A percentile compares a stretch with the other conserved stretches of the same genome.
phyloP scores from a whole-genome alignment of 2,797 vertebrate genomes.

The Anas bahamensis region DNA sequence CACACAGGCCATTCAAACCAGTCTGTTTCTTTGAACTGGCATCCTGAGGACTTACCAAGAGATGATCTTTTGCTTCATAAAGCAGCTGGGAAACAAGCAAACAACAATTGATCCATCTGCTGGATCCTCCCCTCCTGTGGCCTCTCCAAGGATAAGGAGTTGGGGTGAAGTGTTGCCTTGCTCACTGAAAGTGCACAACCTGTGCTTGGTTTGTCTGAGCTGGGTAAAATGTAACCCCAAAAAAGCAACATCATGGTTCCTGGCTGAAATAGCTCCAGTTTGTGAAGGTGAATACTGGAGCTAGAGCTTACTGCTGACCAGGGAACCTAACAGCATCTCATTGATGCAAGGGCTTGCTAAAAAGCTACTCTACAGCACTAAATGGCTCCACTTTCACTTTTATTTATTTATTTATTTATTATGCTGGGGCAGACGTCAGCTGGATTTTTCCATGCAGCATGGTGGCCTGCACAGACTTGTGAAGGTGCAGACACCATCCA shows the following conservation, averaged over 20 bases:
- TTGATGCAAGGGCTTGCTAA: not conserved
- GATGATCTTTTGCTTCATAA: not conserved
- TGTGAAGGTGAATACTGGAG: not conserved
- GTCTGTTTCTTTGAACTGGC: not conserved
- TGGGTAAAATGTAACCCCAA: not conserved
- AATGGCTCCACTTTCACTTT: not conserved
- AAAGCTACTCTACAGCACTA: not conserved
- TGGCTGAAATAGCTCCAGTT: too few species aligned
- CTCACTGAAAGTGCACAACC: not conserved
- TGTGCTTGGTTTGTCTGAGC: not conserved
- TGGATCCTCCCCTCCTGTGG: not conserved
- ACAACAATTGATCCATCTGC: not conserved
- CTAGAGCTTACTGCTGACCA: too few species aligned
- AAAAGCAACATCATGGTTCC: not conserved
- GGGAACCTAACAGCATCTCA: not conserved
- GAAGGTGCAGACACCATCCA: not conserved
- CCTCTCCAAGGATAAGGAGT: not conserved
- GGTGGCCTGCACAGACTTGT: not conserved
- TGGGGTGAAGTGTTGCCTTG: not conserved
- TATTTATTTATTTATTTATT: too few species aligned
- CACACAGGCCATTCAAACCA: not conserved
- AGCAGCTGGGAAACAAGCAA: not conserved
- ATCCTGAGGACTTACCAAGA: not conserved
- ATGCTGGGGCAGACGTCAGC: not conserved
- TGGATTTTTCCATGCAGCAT: not conserved